Evolutionary conservation across 2,888 invertebrate species (phyloP).

Genomic region (Morpho achilles): DNA sequence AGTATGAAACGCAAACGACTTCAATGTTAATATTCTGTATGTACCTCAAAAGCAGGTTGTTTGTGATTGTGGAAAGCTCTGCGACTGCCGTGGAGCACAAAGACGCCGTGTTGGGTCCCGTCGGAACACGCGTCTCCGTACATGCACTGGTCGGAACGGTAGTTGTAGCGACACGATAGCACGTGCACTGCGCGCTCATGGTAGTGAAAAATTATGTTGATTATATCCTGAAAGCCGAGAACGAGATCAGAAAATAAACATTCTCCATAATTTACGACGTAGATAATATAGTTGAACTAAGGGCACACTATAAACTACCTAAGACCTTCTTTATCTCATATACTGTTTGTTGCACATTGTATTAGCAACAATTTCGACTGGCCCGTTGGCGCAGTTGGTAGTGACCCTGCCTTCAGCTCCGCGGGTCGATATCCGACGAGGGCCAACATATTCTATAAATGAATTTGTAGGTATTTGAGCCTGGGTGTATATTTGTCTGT

Average conservation of each 20-base stretch:
- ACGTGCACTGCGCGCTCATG: constrained; percentile 87
- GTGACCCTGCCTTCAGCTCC: too few relatives aligned
- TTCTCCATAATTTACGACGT: too few relatives aligned
- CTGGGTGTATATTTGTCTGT: too few relatives aligned
- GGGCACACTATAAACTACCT: too few relatives aligned
- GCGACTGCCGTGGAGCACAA: constrained; percentile 92
- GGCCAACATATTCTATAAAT: too few relatives aligned
- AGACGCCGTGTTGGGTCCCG: constrained; percentile 86
- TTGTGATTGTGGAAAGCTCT: constrained; percentile 91
- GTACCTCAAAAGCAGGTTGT: constrained; percentile 88
- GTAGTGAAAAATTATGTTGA: constrained; percentile 93
- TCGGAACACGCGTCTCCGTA: constrained; percentile 92
- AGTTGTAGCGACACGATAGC: constrained; percentile 93
- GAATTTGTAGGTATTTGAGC: too few relatives aligned
- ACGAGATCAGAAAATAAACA: not conserved
- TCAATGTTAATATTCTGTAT: not conserved
- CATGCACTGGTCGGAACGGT: constrained; percentile 97
- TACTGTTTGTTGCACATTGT: too few relatives aligned
- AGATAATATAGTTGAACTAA: too few relatives aligned
- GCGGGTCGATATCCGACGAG: too few relatives aligned
- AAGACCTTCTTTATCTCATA: too few relatives aligned
- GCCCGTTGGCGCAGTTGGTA: too few relatives aligned
- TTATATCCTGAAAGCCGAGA: constrained; percentile 84
- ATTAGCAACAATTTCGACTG: too few relatives aligned
- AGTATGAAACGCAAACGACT: not conserved